A percentile compares a stretch with the other conserved stretches of the same genome.
Evolutionary conservation across 2,797 vertebrate genomes (phyloP).

Genomic region (Morelia viridis): DNA sequence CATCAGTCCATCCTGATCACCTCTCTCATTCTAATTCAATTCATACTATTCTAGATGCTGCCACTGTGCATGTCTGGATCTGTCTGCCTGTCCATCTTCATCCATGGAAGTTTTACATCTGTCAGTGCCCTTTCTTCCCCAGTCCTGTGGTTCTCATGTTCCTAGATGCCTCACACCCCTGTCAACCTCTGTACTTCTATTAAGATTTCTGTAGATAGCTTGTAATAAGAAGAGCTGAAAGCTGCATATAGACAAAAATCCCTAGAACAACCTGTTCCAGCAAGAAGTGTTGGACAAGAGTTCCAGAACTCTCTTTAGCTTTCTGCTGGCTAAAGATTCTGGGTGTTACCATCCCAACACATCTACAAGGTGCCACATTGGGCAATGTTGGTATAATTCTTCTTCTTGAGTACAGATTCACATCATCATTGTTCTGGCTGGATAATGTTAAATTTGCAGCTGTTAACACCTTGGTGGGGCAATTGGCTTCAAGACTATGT

Average conservation of each 20-base stretch:
- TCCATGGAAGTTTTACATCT: background rate
- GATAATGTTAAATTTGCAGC: background rate
- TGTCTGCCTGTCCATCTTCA: background rate
- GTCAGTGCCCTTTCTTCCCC: background rate
- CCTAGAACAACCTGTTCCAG: background rate
- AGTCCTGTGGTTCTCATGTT: background rate
- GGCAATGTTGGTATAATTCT: background rate
- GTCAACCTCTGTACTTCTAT: slow-evolving; percentile 13
- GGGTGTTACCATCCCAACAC: background rate
- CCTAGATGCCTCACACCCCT: background rate
- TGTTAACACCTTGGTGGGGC: background rate
- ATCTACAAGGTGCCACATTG: background rate
- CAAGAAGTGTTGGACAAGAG: background rate
- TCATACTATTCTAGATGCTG: background rate
- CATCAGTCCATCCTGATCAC: background rate
- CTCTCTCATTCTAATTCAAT: background rate
- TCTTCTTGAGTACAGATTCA: background rate
- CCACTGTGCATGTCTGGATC: too few relatives aligned
- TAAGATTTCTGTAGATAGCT: background rate
- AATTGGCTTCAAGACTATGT: background rate
- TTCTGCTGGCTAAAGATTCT: background rate
- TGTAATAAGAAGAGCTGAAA: background rate
- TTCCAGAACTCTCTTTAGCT: background rate
- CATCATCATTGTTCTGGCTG: background rate
- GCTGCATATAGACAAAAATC: background rate